A percentile compares a stretch with the other conserved stretches of the same genome.
phyloP scores from a whole-genome alignment of 2,888 invertebrate genomes.

The Cantharis rustica region DNA sequence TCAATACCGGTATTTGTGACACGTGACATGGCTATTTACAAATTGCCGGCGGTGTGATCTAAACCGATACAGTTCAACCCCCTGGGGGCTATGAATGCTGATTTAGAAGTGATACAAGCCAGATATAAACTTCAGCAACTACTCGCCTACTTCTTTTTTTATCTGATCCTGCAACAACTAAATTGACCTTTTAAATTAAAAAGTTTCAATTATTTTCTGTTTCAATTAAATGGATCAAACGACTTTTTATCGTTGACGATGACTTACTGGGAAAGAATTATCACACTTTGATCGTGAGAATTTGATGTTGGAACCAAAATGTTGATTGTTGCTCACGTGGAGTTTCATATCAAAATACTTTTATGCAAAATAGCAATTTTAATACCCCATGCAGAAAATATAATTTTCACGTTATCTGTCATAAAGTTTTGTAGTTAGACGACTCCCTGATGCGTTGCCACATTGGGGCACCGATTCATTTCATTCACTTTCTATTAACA shows the following conservation, averaged over 20 bases:
- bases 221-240: background rate
- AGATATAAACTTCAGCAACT: conserved; percentile 16
- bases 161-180: conserved; percentile 15
- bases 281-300: background rate
- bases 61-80: conserved; percentile 43
- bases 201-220: background rate
- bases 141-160: conserved; percentile 7
- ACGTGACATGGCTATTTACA: conserved; percentile 55
- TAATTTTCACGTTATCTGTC: background rate
- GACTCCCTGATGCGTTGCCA: too few species aligned
- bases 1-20: conserved; percentile 54
- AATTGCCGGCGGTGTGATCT: conserved; percentile 53
- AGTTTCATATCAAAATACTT: background rate
- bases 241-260: background rate
- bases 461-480: too few species aligned
- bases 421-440: too few species aligned
- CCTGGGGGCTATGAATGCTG: conserved; percentile 32
- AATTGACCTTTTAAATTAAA: background rate
- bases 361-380: background rate
- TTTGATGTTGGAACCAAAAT: background rate
- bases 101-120: conserved; percentile 23
- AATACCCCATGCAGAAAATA: too few species aligned
- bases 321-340: background rate
- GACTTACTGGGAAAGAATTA: background rate
- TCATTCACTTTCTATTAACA: too few species aligned